Evolutionary conservation across 2,797 vertebrate genomes (phyloP).

Genomic region (Falco peregrinus): DNA sequence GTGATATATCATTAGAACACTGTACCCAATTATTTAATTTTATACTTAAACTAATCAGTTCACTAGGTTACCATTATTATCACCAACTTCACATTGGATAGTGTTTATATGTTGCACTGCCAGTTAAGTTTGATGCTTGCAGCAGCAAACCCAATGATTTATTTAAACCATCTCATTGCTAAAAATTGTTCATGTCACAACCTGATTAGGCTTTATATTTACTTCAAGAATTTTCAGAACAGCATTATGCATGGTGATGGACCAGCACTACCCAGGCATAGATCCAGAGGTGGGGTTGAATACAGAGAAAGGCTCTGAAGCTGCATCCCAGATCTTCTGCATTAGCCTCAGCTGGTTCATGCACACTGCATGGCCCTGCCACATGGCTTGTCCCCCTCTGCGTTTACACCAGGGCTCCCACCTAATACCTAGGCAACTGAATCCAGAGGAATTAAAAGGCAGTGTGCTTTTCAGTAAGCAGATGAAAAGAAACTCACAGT

Average conservation of each 20-base stretch:
- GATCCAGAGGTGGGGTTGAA: not conserved
- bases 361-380: accelerated
- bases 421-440: not conserved
- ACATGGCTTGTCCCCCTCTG: accelerated
- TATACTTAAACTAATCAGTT: not conserved
- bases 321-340: not conserved
- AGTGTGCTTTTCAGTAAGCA: slow-evolving; percentile 35
- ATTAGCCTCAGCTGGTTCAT: not conserved
- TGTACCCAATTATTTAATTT: not conserved
- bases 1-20: accelerated
- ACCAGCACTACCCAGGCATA: accelerated
- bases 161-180: not conserved
- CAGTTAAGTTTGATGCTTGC: not conserved
- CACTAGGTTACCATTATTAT: not conserved
- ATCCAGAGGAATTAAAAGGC: slow-evolving; percentile 25
- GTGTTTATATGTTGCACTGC: not conserved
- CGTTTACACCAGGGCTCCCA: not conserved
- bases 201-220: not conserved
- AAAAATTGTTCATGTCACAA: not conserved
- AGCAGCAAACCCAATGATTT: not conserved
- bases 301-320: not conserved
- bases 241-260: not conserved
- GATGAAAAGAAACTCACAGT: slow-evolving; percentile 53
- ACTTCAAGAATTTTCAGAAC: not conserved
- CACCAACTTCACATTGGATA: not conserved